These are phyloP conservation scores for Helostoma temminkii DNA, from an alignment of 2,797 vertebrate species.

Conservation along the genomic window DNA sequence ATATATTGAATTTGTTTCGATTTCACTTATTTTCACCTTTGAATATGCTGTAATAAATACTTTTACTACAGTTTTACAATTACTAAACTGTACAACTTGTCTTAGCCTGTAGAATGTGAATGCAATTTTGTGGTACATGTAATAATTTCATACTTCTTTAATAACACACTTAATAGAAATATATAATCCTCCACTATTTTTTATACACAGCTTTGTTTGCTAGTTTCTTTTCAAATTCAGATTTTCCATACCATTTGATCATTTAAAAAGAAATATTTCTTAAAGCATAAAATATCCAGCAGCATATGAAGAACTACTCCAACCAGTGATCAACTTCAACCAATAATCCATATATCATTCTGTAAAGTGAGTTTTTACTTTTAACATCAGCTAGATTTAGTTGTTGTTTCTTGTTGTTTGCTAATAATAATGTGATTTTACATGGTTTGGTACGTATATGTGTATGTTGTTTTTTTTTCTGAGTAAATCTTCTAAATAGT, in stretches of 20 bases:
- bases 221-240: no score
- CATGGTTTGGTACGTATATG: no score
- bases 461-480: no score
- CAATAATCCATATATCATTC: neutral
- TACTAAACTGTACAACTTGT: neutral
- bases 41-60: neutral
- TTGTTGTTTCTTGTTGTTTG: no score
- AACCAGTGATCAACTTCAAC: no score
- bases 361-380: no score
- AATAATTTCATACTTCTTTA: no score
- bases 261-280: neutral
- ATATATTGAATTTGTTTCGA: neutral
- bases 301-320: neutral
- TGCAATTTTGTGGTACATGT: no score
- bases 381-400: no score
- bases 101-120: neutral
- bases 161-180: neutral
- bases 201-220: neutral
- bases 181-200: no score
- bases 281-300: neutral
- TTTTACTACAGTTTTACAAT: neutral
- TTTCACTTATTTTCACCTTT: neutral
- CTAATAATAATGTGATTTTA: neutral
- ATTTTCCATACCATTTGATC: no score
- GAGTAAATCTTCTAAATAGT: neutral